Conservation (phyloP, 1,140 invertebrate species). For the Drosophila bifasciata region DNA sequence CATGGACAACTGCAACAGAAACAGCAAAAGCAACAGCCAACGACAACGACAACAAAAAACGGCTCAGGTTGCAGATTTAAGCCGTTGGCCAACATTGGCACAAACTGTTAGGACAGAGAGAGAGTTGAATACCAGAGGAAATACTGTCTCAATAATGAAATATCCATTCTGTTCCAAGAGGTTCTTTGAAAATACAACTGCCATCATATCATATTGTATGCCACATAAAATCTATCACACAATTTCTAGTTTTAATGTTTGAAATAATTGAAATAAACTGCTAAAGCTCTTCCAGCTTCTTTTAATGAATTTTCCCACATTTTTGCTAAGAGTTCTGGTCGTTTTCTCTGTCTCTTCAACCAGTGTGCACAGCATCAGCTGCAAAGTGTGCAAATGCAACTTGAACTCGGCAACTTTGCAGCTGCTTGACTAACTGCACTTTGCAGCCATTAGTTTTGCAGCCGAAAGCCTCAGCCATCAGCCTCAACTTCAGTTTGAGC, state of each 20-base stretch:
- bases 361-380: conserved; percentile 37
- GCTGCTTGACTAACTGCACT: conserved; percentile 70
- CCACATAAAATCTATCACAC: no score
- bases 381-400: conserved; percentile 29
- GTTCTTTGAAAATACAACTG: no score
- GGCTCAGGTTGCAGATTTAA: conserved; percentile 18
- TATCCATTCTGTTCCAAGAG: no score
- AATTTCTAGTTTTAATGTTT: no score
- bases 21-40: conserved; percentile 22
- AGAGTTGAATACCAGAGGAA: no score
- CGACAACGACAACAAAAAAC: conserved; percentile 28
- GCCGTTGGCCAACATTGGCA: neutral
- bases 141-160: no score
- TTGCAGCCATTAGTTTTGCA: conserved; percentile 66
- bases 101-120: neutral
- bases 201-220: no score
- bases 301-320: neutral
- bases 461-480: conserved; percentile 24
- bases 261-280: no score
- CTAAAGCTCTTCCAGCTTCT: no score
- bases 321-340: neutral
- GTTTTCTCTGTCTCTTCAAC: conserved; percentile 6
- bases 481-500: conserved; percentile 8
- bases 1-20: conserved; percentile 25
- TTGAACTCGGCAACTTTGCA: conserved; percentile 72